Conservation (phyloP, 2,888 invertebrate genomes). For the Elaeidobius kamerunicus region DNA sequence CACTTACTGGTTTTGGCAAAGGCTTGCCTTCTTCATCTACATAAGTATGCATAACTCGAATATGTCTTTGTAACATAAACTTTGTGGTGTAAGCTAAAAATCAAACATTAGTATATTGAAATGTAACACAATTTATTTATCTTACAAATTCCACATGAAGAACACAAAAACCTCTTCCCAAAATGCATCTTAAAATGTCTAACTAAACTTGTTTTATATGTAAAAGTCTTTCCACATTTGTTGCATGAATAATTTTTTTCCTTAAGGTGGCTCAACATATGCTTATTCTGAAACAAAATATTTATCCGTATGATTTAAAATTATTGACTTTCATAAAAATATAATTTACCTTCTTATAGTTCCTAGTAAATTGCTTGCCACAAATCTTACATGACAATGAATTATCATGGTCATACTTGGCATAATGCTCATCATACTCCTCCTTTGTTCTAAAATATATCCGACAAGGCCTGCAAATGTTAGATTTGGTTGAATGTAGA, state of each 20-base stretch:
- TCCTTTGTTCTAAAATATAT: constrained; percentile 21
- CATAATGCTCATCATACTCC: constrained; percentile 21
- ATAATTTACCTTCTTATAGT: constrained; percentile 26
- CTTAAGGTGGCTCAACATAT: constrained; percentile 28
- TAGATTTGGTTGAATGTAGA: constrained; percentile 24
- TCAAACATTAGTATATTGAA: constrained; percentile 1
- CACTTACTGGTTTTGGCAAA: constrained; percentile 26
- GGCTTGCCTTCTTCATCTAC: constrained; percentile 29
- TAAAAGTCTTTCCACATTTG: constrained; percentile 29
- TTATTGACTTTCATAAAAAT: background rate
- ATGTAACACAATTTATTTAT: background rate
- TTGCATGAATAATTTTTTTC: constrained; percentile 30
- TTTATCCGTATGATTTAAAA: background rate
- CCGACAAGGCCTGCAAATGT: constrained; percentile 25
- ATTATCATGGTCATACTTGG: constrained; percentile 29
- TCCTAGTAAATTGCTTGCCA: constrained; percentile 27
- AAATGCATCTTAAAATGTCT: constrained; percentile 31
- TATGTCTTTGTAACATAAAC: constrained; percentile 29
- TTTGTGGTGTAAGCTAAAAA: constrained; percentile 30
- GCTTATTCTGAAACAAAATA: constrained; percentile 23
- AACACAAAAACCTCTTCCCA: constrained; percentile 30
- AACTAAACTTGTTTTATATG: constrained; percentile 28
- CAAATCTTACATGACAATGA: constrained; percentile 26
- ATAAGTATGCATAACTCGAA: constrained; percentile 24
- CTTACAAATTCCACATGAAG: constrained; percentile 30